A percentile compares a stretch with the other conserved stretches of the same genome.
Conservation (phyloP, 1,140 invertebrate species). For the Choristoneura fumiferana region DNA sequence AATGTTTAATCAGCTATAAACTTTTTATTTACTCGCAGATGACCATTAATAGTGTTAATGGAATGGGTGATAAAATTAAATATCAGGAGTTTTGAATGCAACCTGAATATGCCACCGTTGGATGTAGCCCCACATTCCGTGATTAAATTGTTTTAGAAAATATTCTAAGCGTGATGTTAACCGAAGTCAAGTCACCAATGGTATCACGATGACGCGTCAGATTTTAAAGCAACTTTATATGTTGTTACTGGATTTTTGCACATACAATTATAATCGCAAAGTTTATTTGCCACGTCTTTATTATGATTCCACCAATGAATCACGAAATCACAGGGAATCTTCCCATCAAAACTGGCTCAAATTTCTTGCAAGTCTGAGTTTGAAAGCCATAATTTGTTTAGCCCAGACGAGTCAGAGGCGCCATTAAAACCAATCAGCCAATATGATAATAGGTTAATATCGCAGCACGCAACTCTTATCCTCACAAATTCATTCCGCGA, state of each 20-base stretch:
- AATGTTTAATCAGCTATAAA: slow-evolving; percentile 14
- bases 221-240: too few relatives aligned
- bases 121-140: background rate
- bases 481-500: slow-evolving; percentile 12
- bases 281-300: too few relatives aligned
- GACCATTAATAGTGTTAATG: slow-evolving; percentile 3
- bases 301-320: background rate
- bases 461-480: slow-evolving; percentile 10
- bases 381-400: background rate
- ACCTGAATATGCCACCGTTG: background rate
- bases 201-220: too few relatives aligned
- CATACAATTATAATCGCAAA: too few relatives aligned
- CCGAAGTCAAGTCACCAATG: too few relatives aligned
- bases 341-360: background rate
- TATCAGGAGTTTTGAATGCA: slow-evolving; percentile 1
- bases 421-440: slow-evolving; percentile 14
- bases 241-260: too few relatives aligned
- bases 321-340: background rate
- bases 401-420: background rate
- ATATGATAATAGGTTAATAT: slow-evolving; percentile 17
- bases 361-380: background rate
- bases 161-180: too few relatives aligned
- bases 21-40: slow-evolving; percentile 5
- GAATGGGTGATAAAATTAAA: background rate
- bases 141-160: background rate